Evolutionary conservation across 37 sponge, comb jelly and placozoan genomes (phyloP).

Genomic region (Tethya wilhelma): DNA sequence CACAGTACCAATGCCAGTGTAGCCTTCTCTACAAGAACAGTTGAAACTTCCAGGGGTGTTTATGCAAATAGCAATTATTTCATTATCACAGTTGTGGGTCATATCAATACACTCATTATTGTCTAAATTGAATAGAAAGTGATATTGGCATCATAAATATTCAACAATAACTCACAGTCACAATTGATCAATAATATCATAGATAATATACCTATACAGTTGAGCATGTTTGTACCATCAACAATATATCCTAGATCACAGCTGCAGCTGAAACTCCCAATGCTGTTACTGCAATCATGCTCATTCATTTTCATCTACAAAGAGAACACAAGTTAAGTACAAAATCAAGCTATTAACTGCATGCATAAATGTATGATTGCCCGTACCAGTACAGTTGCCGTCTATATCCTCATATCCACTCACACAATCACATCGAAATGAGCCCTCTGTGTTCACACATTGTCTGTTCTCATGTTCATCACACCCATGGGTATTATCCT

Average conservation of each 20-base stretch:
- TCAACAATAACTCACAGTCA: too few species aligned
- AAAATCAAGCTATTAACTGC: neutral
- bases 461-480: too few species aligned
- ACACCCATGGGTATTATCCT: too few species aligned
- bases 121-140: constrained; percentile 12
- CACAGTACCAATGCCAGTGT: constrained; percentile 3
- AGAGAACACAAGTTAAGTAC: too few species aligned
- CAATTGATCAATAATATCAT: neutral
- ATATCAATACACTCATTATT: constrained; percentile 32
- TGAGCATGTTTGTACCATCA: neutral
- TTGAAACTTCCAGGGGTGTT: constrained; percentile 44
- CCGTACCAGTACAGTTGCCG: neutral
- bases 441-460: too few species aligned
- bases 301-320: too few species aligned
- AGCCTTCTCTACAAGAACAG: constrained; percentile 51
- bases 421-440: neutral
- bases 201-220: neutral
- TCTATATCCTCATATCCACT: neutral
- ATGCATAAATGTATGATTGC: neutral
- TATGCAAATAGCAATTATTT: constrained; percentile 14
- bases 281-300: constrained; percentile 11
- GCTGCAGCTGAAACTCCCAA: constrained; percentile 7
- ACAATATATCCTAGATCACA: constrained; percentile 10
- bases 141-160: neutral
- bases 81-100: constrained; percentile 1